phyloP scores from a whole-genome alignment of 92 coral and sea anemone genomes.

The Porites lobata region DNA sequence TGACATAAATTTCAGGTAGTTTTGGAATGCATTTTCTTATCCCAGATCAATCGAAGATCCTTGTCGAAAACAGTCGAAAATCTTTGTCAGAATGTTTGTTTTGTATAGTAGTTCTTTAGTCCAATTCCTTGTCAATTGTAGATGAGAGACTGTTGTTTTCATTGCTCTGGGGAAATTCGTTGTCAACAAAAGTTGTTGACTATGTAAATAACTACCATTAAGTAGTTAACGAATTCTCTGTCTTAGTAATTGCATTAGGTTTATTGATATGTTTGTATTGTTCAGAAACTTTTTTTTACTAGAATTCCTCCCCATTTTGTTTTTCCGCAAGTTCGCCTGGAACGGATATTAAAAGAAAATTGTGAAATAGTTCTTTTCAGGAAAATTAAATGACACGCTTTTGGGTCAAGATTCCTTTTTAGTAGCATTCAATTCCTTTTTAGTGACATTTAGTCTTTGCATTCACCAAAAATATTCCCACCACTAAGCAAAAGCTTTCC shows the following conservation, averaged over 20 bases:
- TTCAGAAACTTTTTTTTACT: no score
- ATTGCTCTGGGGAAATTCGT: background rate
- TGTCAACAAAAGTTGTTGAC: conserved; percentile 5
- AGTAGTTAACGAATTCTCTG: background rate
- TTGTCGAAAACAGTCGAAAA: no score
- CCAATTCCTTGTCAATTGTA: background rate
- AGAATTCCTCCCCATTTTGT: no score
- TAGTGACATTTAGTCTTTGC: no score
- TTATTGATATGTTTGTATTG: background rate
- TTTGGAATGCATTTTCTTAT: conserved; percentile 27
- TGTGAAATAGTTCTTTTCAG: no score
- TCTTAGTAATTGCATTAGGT: background rate
- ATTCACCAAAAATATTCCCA: no score
- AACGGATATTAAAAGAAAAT: no score
- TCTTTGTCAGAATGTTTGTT: conserved; percentile 7
- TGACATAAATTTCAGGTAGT: conserved; percentile 34
- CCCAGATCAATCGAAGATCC: conserved; percentile 3
- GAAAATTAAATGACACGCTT: no score
- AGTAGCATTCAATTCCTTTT: no score
- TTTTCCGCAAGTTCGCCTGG: no score
- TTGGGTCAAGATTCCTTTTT: no score
- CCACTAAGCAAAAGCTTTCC: no score
- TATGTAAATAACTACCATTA: background rate
- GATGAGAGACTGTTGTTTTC: background rate
- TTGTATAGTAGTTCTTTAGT: background rate